phyloP scores from a whole-genome alignment of 2,888 invertebrate genomes.

The Leucania comma region DNA sequence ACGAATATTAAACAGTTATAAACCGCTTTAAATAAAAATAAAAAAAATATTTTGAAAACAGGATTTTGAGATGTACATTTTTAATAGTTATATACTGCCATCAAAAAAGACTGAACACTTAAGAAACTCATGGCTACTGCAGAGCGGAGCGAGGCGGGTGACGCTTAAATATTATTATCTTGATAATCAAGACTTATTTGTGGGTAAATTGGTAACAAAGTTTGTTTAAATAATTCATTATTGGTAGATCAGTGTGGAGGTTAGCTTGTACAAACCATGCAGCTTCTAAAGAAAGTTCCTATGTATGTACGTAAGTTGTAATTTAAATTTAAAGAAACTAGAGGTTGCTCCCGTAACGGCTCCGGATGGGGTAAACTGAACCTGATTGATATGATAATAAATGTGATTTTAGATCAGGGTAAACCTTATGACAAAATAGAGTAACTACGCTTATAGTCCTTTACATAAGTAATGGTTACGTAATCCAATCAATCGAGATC shows the following conservation, averaged over 20 bases:
- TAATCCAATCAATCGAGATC: conserved; percentile 29
- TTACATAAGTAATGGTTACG: conserved; percentile 38
- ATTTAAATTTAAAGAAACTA: conserved; percentile 87
- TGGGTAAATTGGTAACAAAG: conserved; percentile 79
- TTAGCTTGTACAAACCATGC: conserved; percentile 91
- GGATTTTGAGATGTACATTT: conserved; percentile 62
- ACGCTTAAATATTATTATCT: conserved; percentile 78
- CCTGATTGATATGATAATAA: conserved; percentile 78
- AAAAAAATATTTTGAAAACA: conserved; percentile 53
- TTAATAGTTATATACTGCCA: conserved; percentile 63
- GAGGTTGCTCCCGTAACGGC: conserved; percentile 82
- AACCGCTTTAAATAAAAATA: conserved; percentile 56
- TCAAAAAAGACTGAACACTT: conserved; percentile 62
- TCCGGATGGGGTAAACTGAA: conserved; percentile 70
- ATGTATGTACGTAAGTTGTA: conserved; percentile 91
- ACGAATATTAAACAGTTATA: conserved; percentile 54
- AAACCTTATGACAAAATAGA: conserved; percentile 75
- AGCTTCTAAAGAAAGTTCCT: conserved; percentile 91
- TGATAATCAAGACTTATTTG: conserved; percentile 83
- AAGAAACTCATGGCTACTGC: conserved; percentile 50
- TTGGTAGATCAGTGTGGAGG: conserved; percentile 90
- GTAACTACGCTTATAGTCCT: conserved; percentile 52
- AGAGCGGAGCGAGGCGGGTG: conserved; percentile 69
- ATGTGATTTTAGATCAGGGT: conserved; percentile 86
- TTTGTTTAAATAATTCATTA: conserved; percentile 87